Evolutionary conservation across 1,140 invertebrate species (phyloP).

Genomic region (Andrena cerasifolii): DNA sequence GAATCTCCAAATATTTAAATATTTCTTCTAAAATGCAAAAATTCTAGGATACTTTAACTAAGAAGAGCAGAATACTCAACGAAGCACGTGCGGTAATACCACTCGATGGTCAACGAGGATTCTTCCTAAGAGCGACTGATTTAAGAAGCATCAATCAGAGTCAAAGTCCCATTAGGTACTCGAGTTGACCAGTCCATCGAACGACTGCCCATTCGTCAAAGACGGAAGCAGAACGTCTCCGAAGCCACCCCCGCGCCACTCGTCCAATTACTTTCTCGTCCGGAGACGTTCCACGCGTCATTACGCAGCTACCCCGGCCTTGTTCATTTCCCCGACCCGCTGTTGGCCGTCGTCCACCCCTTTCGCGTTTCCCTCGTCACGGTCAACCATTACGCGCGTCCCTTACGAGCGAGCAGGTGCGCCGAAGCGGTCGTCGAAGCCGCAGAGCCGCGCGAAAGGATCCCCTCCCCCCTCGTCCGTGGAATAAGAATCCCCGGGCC

Average conservation of each 20-base stretch:
- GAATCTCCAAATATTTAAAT: too few species aligned
- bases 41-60: too few species aligned
- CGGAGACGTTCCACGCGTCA: conserved; percentile 36
- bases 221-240: background rate
- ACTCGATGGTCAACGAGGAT: background rate
- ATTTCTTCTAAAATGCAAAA: too few species aligned
- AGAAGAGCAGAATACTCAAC: too few species aligned
- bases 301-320: conserved; percentile 33
- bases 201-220: conserved; percentile 31
- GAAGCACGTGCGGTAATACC: too few species aligned
- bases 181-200: conserved; percentile 2
- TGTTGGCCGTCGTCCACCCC: conserved; percentile 1
- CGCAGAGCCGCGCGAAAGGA: conserved; percentile 15
- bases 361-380: conserved; percentile 32
- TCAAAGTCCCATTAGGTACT: conserved; percentile 7
- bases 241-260: background rate
- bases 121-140: background rate
- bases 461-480: background rate
- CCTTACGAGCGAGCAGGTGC: conserved; percentile 60
- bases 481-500: conserved; percentile 46
- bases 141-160: conserved; percentile 22
- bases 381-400: conserved; percentile 35
- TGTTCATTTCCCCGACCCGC: conserved; percentile 22
- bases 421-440: conserved; percentile 53
- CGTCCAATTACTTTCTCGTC: conserved; percentile 48